These are phyloP conservation scores for Notarius lentiginosus DNA, from an alignment of 2,113 vertebrate genomes.

Conservation along the genomic window DNA sequence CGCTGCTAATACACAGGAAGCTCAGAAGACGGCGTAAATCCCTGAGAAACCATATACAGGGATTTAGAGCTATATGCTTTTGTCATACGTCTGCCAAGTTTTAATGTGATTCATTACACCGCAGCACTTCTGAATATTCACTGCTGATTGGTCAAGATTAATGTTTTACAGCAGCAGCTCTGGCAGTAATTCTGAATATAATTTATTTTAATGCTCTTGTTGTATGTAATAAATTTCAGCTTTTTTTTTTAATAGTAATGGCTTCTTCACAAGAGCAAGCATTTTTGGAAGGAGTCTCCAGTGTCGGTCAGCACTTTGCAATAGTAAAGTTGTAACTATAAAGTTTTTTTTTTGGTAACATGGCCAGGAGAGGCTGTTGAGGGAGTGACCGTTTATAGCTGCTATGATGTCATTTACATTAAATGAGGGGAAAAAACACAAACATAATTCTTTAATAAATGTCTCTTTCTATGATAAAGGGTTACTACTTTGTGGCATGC, in stretches of 20 bases:
- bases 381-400: too few relatives aligned
- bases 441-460: background rate
- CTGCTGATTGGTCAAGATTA: background rate
- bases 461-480: background rate
- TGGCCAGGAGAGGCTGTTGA: too few relatives aligned
- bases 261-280: background rate
- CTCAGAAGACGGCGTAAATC: background rate
- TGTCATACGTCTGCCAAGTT: background rate
- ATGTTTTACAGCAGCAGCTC: background rate
- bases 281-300: background rate
- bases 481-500: too few relatives aligned
- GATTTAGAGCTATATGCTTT: slow-evolving; percentile 38
- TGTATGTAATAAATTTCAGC: background rate
- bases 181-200: background rate
- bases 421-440: too few relatives aligned
- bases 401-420: too few relatives aligned
- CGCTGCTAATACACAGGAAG: slow-evolving; percentile 9
- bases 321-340: background rate
- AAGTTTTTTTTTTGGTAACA: background rate
- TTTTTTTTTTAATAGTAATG: background rate
- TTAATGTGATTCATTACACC: too few relatives aligned
- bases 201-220: background rate
- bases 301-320: background rate
- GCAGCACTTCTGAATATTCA: background rate
- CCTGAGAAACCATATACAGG: slow-evolving; percentile 22